Evolutionary conservation across 2,797 vertebrate genomes (phyloP).

Genomic region (Eupleurogrammus muticus): DNA sequence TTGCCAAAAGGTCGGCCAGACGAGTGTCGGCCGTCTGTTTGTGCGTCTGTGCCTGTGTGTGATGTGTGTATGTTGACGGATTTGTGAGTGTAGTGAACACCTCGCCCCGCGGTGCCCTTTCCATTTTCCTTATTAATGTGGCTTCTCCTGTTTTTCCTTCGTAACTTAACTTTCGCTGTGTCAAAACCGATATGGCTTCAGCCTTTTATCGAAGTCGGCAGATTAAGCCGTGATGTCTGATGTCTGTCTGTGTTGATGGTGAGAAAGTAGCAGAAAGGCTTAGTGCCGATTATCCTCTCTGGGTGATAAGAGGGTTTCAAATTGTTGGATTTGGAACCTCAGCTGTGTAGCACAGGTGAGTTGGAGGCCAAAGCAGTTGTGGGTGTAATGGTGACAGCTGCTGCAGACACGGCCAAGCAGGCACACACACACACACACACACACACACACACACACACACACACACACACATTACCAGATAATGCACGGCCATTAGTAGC

Average conservation of each 20-base stretch:
- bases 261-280: constrained; percentile 16
- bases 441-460: background rate
- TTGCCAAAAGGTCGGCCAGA: constrained; percentile 13
- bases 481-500: constrained; percentile 18
- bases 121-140: background rate
- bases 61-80: background rate
- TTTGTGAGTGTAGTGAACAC: background rate
- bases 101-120: background rate
- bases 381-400: constrained; percentile 41
- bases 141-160: constrained; percentile 7
- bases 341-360: constrained; percentile 37
- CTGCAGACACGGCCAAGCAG: constrained; percentile 5
- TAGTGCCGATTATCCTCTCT: constrained; percentile 15
- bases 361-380: constrained; percentile 41
- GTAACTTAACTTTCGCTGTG: background rate
- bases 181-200: background rate
- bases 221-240: no score
- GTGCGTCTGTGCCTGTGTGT: background rate
- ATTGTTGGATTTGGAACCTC: background rate
- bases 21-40: background rate
- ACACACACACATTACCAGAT: constrained; percentile 2
- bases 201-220: background rate
- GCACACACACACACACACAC: background rate
- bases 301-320: constrained; percentile 22
- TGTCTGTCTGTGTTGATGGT: constrained; percentile 9